phyloP scores from a whole-genome alignment of 2,113 vertebrate species.

The Cathartes aura region DNA sequence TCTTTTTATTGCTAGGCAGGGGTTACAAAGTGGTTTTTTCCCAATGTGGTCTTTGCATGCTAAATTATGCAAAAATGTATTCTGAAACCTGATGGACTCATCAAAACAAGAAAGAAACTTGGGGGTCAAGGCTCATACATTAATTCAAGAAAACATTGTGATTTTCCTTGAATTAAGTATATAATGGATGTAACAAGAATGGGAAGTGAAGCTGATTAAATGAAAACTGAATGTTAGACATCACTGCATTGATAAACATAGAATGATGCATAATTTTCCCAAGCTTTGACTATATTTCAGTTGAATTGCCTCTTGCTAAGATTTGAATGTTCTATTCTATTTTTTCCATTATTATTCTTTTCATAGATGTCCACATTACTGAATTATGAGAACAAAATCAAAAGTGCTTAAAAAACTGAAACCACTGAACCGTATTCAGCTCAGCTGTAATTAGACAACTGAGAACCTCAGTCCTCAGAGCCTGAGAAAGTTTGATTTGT shows the following conservation, averaged over 20 bases:
- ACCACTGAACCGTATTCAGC: neutral
- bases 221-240: neutral
- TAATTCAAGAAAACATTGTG: neutral
- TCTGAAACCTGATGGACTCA: neutral
- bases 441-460: neutral
- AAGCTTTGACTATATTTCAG: neutral
- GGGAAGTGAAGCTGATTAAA: neutral
- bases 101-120: neutral
- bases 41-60: neutral
- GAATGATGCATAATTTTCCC: neutral
- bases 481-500: neutral
- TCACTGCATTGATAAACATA: neutral
- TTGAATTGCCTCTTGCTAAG: neutral
- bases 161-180: neutral
- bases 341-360: neutral
- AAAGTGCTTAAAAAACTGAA: neutral
- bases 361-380: neutral
- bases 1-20: neutral
- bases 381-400: neutral
- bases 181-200: neutral
- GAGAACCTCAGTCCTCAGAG: neutral
- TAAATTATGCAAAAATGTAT: neutral
- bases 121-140: neutral
- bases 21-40: neutral
- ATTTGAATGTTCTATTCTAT: neutral